Conservation (phyloP, 2,797 vertebrate species). For the Choloepus didactylus region DNA sequence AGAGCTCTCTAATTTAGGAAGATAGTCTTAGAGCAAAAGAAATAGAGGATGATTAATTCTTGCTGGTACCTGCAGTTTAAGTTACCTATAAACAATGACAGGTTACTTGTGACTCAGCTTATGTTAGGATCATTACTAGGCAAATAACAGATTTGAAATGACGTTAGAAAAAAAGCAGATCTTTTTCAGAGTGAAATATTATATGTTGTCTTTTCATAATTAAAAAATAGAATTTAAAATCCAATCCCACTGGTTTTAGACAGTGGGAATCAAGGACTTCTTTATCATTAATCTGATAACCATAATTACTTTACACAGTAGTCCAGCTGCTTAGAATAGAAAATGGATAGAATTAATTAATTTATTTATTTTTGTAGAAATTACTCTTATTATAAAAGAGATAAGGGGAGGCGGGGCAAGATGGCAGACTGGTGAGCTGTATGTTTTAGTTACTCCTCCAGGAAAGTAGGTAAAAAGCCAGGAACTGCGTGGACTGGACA, state of each 20-base stretch:
- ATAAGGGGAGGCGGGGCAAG: too few relatives aligned
- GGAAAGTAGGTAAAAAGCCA: too few relatives aligned
- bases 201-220: slow-evolving; percentile 18
- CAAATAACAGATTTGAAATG: slow-evolving; percentile 42
- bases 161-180: neutral
- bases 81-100: slow-evolving; percentile 10
- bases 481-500: too few relatives aligned
- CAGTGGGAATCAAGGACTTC: neutral
- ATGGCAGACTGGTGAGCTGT: too few relatives aligned
- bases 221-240: slow-evolving; percentile 64
- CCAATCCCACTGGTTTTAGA: slow-evolving; percentile 44
- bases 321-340: slow-evolving; percentile 31
- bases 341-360: neutral
- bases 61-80: neutral
- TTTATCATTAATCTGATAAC: slow-evolving; percentile 48
- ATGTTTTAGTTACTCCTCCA: too few relatives aligned
- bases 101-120: neutral
- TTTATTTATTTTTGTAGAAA: slow-evolving; percentile 39
- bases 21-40: slow-evolving; percentile 36
- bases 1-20: slow-evolving; percentile 56
- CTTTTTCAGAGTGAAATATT: neutral
- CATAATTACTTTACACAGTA: neutral
- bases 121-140: neutral
- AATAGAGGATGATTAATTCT: slow-evolving; percentile 60
- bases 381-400: slow-evolving; percentile 36